Conservation (phyloP, 2,797 vertebrate genomes). For the Macropodus opercularis region DNA sequence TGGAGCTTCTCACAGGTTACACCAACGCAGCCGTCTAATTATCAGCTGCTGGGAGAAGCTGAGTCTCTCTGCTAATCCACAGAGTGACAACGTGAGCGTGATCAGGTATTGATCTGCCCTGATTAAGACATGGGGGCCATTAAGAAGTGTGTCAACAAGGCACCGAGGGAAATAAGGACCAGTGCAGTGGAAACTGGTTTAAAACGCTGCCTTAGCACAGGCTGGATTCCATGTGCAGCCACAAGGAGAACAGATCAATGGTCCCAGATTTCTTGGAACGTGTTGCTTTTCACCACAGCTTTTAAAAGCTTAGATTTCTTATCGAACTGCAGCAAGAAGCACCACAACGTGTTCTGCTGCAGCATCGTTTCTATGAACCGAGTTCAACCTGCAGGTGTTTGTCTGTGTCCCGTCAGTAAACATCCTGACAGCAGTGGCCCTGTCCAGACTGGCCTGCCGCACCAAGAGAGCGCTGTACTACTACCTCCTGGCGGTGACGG, state of each 20-base stretch:
- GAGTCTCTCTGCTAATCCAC: too few species aligned
- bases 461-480: slow-evolving; percentile 90
- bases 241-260: neutral
- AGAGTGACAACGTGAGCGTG: too few species aligned
- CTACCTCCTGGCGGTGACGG: slow-evolving; percentile 90
- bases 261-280: neutral
- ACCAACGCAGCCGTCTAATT: neutral
- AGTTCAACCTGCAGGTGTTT: too few species aligned
- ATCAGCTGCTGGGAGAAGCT: slow-evolving; percentile 5
- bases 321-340: neutral
- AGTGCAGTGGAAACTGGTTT: neutral
- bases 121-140: too few species aligned
- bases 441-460: slow-evolving; percentile 85
- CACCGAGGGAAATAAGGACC: too few species aligned
- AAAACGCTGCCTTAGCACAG: neutral
- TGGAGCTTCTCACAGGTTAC: slow-evolving; percentile 4
- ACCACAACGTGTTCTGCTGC: too few species aligned
- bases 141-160: too few species aligned
- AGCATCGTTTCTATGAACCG: too few species aligned
- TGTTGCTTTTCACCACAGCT: neutral
- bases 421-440: slow-evolving; percentile 84
- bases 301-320: neutral
- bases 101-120: too few species aligned
- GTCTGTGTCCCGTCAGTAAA: slow-evolving; percentile 81
- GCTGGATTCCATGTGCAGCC: neutral